Conservation (phyloP, 2,113 vertebrate species). For the Fregetta grallaria region DNA sequence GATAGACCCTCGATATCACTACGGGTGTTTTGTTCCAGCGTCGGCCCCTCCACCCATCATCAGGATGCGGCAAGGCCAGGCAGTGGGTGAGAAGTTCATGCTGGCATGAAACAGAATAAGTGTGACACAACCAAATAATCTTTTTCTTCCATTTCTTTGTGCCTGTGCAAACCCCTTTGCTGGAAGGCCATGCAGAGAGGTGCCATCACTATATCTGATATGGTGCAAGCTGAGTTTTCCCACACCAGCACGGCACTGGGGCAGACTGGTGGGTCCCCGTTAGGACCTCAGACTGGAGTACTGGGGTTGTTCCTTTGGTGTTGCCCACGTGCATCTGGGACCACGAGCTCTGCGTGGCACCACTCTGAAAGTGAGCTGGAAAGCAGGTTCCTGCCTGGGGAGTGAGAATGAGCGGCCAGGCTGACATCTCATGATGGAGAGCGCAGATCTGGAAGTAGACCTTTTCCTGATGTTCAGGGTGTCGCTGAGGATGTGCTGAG, state of each 20-base stretch:
- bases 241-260: background rate
- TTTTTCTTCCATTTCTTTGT: background rate
- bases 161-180: background rate
- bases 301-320: background rate
- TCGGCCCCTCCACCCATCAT: background rate
- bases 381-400: background rate
- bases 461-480: background rate
- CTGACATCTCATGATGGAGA: background rate
- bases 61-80: rapidly evolving
- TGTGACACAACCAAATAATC: background rate
- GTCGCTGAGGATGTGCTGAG: background rate
- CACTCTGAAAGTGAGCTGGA: background rate
- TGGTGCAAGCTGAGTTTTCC: background rate
- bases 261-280: background rate
- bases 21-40: background rate
- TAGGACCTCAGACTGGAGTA: background rate
- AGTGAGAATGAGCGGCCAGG: background rate
- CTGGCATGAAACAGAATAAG: background rate
- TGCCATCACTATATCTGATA: rapidly evolving
- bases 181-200: background rate
- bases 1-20: rapidly evolving
- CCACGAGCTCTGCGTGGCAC: background rate
- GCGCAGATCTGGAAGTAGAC: background rate
- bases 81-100: background rate
- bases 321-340: background rate